These are phyloP conservation scores for Andrena chrysosceles DNA, from an alignment of 2,888 invertebrate species.

Conservation along the genomic window DNA sequence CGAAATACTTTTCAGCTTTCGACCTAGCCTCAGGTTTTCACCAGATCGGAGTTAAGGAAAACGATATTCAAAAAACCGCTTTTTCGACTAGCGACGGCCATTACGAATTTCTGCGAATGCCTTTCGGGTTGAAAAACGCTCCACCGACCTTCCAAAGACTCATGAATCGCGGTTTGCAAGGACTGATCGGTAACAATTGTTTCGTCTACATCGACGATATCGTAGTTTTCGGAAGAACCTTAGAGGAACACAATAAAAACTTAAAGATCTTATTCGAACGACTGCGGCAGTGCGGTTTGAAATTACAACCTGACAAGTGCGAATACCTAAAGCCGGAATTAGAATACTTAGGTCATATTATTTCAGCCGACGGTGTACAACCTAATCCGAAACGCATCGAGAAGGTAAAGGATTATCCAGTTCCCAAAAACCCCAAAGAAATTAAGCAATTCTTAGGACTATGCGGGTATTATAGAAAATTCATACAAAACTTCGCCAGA, in stretches of 20 bases:
- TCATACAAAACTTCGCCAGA: no score
- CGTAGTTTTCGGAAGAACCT: slow-evolving; percentile 1
- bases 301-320: slow-evolving; percentile 34
- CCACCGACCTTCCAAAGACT: slow-evolving; percentile 23
- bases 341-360: slow-evolving; percentile 26
- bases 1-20: neutral
- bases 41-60: neutral
- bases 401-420: no score
- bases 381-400: neutral
- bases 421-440: no score
- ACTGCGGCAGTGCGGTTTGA: neutral
- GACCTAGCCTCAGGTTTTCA: slow-evolving; percentile 9
- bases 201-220: slow-evolving; percentile 33
- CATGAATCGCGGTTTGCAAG: slow-evolving; percentile 20
- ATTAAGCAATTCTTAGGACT: no score
- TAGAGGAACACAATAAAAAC: slow-evolving; percentile 26
- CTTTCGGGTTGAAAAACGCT: slow-evolving; percentile 14
- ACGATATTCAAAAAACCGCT: neutral
- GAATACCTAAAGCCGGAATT: slow-evolving; percentile 25
- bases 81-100: neutral
- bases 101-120: neutral
- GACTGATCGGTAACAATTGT: slow-evolving; percentile 11
- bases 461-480: no score
- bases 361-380: slow-evolving; percentile 8
- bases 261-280: slow-evolving; percentile 14